Conservation (phyloP, 1,140 invertebrate species). For the Ectropis grisescens region DNA sequence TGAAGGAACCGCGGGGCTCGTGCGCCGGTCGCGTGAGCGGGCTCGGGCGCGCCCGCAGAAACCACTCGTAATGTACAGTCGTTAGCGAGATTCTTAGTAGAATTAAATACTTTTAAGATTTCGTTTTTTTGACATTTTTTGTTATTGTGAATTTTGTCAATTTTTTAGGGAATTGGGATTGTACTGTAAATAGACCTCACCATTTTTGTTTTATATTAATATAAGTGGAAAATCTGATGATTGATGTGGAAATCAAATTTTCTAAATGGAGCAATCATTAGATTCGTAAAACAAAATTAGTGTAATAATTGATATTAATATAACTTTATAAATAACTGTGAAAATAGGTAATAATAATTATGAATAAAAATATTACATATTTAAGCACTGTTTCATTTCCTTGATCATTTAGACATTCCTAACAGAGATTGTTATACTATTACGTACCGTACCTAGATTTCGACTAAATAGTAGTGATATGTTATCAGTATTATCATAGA, state of each 20-base stretch:
- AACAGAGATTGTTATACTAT: no score
- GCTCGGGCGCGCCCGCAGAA: no score
- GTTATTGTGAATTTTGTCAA: slow-evolving; percentile 70
- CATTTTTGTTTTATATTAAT: slow-evolving; percentile 59
- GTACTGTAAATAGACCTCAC: slow-evolving; percentile 66
- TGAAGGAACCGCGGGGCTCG: no score
- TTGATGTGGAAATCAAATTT: slow-evolving; percentile 68
- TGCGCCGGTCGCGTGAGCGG: no score
- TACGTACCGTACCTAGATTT: no score
- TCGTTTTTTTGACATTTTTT: slow-evolving; percentile 59
- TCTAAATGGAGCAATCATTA: slow-evolving; percentile 71
- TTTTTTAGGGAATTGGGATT: slow-evolving; percentile 71
- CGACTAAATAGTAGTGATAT: no score
- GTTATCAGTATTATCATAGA: no score
- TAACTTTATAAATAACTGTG: slow-evolving; percentile 73
- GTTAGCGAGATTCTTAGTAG: slow-evolving; percentile 65
- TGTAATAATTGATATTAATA: slow-evolving; percentile 72
- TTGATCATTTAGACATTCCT: no score
- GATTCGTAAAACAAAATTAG: slow-evolving; percentile 68
- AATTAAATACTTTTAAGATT: slow-evolving; percentile 63
- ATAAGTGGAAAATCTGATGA: slow-evolving; percentile 63
- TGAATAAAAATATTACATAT: slow-evolving; percentile 71
- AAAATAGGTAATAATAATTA: slow-evolving; percentile 71
- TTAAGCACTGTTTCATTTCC: slow-evolving; percentile 50
- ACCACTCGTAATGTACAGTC: slow-evolving; percentile 69